Evolutionary conservation across 2,888 invertebrate species (phyloP), one percentile per base, ranked within the genome.

Genomic region (Acanthosepion lycidas): DNA sequence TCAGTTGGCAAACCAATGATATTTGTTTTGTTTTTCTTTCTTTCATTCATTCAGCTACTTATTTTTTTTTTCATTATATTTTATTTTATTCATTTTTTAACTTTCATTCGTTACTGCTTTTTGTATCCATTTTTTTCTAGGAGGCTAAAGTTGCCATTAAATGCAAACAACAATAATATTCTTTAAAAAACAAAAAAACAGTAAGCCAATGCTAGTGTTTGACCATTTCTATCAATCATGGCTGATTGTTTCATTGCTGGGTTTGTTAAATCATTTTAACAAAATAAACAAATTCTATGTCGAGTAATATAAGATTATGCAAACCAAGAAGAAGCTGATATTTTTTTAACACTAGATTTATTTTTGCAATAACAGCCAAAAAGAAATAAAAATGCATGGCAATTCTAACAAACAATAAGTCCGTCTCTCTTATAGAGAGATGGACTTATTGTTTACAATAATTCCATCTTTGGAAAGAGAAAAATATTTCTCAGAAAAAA

Each of bases 151-250:
- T 78, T 78, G 15, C n/a, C n/a, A n/a, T n/a, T 59, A n/a, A 33
- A 78, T 78, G 33, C 15, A n/a, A 78, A 78, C 78, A 33, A 15
- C 8, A 78, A 78, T 33, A 78, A 12, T 33, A 23, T 78, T 78
- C 15, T 15, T 26, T 26, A 78, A n/a, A 78, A 78, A 33, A 9
- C 15, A 78, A 15, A 78, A 15, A 78, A 78, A 78, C n/a, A n/a
- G 33, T 8, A 3, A n/a, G 12, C 78, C 78, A n/a, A n/a, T 28
- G n/a, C 15, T 33, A n/a, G 78, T 78, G 9, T n/a, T 78, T 78
- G 78, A 78, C 78, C 78, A 78, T 78, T 78, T 78, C 78, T 78
- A 78, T 78, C 78, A 78, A 78, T 78, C 78, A 78, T 78, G 78
- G n/a, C n/a, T 78, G 78, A 78, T 15, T n/a, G 78, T 78, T n/a